phyloP scores from a whole-genome alignment of 2,888 invertebrate species.

The Anticlea derivata region DNA sequence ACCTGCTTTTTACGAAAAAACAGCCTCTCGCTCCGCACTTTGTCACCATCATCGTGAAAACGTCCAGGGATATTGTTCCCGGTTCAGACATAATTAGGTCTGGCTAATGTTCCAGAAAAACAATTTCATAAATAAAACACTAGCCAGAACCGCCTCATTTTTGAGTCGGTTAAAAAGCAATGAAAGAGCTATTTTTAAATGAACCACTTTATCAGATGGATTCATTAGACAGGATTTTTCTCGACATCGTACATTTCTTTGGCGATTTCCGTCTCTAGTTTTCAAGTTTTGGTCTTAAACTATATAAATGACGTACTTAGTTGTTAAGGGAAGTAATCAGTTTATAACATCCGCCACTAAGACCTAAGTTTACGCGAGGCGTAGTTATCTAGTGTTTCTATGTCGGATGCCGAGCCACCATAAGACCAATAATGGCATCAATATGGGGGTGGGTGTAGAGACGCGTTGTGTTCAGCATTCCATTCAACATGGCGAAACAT shows the following conservation, averaged over 20 bases:
- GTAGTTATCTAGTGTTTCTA: not conserved
- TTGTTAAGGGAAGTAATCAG: too few relatives aligned
- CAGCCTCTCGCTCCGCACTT: conserved; percentile 54
- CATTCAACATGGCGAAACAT: conserved; percentile 19
- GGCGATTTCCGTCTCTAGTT: conserved; percentile 56
- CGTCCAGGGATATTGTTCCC: conserved; percentile 74
- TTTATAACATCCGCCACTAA: too few relatives aligned
- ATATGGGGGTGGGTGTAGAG: conserved; percentile 3
- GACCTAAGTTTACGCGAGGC: too few relatives aligned
- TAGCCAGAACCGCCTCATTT: not conserved
- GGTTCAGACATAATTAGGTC: conserved; percentile 77
- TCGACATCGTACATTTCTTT: not conserved
- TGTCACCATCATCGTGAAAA: conserved; percentile 76
- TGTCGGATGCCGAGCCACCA: not conserved
- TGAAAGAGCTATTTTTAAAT: conserved; percentile 38
- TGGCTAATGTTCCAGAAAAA: conserved; percentile 80
- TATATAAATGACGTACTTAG: too few relatives aligned
- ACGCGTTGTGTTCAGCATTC: conserved; percentile 21
- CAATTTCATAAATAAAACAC: conserved; percentile 81
- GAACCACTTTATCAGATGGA: conserved; percentile 6
- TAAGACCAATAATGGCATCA: not conserved
- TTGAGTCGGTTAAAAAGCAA: conserved; percentile 62
- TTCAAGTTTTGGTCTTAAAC: conserved; percentile 48
- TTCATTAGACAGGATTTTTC: not conserved
- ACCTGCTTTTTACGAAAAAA: conserved; percentile 3